Evolutionary conservation across 2,888 invertebrate species (phyloP).

Genomic region (Catonia carolina): DNA sequence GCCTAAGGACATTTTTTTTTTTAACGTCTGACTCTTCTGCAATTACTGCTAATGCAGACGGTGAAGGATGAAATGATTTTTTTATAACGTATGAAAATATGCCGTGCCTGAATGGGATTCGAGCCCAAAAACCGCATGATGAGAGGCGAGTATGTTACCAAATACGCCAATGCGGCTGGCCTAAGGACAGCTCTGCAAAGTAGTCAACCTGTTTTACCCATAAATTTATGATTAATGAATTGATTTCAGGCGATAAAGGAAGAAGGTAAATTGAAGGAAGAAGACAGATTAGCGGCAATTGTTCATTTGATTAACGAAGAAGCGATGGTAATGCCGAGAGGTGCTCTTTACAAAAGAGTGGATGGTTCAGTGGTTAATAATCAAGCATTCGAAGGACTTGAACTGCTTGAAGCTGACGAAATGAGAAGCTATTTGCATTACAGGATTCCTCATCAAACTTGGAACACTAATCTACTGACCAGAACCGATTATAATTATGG

Average conservation of each 20-base stretch:
- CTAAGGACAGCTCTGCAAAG: no score
- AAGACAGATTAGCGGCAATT: constrained; percentile 65
- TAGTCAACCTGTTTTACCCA: no score
- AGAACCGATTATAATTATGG: constrained; percentile 77
- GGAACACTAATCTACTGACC: constrained; percentile 69
- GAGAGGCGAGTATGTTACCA: no score
- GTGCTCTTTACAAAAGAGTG: constrained; percentile 65
- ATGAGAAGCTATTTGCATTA: constrained; percentile 71
- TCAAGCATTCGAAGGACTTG: constrained; percentile 61
- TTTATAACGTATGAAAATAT: no score
- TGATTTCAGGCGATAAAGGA: background rate
- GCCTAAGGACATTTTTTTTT: no score
- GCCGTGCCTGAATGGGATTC: no score
- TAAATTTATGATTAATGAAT: no score
- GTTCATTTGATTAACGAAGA: constrained; percentile 66
- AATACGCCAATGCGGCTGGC: no score
- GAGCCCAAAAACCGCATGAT: no score
- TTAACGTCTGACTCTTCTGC: no score
- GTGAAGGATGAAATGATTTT: no score
- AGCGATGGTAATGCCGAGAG: constrained; percentile 70
- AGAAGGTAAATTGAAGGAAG: constrained; percentile 60
- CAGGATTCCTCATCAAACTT: constrained; percentile 60
- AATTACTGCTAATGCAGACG: no score
- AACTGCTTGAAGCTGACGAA: constrained; percentile 56
- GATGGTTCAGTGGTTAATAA: constrained; percentile 65